Evolutionary conservation across 2,113 vertebrate species (phyloP).

Genomic region (Myotis lucifugus): DNA sequence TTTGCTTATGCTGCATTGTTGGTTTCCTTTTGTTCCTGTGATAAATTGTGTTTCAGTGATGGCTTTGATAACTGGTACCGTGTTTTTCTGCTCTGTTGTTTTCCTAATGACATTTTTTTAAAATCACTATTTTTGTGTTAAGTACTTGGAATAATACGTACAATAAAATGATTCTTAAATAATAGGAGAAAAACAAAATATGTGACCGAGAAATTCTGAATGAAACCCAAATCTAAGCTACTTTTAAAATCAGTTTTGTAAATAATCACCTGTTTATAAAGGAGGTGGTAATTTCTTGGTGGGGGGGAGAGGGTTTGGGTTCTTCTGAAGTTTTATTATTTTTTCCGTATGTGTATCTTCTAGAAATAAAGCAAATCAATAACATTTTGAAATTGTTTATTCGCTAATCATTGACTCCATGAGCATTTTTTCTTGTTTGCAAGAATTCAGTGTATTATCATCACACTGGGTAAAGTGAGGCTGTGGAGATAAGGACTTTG

Average conservation of each 20-base stretch:
- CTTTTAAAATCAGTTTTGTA: conserved; percentile 5
- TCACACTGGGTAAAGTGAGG: not conserved
- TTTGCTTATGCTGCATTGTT: conserved; percentile 8
- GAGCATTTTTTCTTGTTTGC: not conserved
- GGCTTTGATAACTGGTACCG: not conserved
- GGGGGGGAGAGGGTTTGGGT: not conserved
- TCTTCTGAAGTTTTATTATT: not conserved
- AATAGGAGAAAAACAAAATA: not conserved
- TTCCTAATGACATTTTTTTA: not conserved
- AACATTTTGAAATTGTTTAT: conserved; percentile 1
- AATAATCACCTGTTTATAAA: not conserved
- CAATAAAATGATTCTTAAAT: conserved; percentile 38
- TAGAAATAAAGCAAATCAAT: not conserved
- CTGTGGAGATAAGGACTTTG: not conserved
- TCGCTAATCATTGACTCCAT: not conserved
- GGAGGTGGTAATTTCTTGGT: not conserved
- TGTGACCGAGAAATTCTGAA: not conserved
- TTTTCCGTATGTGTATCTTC: not conserved
- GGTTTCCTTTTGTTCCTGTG: conserved; percentile 54
- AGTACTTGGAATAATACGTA: not conserved
- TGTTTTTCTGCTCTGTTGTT: not conserved
- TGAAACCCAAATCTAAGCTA: not conserved
- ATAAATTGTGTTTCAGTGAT: conserved; percentile 32
- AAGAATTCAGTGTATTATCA: not conserved
- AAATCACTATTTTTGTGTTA: not conserved